Evolutionary conservation across 1,140 invertebrate genomes (phyloP), one percentile per base, ranked within the genome.

Genomic region (Drosophila eugracilis): DNA sequence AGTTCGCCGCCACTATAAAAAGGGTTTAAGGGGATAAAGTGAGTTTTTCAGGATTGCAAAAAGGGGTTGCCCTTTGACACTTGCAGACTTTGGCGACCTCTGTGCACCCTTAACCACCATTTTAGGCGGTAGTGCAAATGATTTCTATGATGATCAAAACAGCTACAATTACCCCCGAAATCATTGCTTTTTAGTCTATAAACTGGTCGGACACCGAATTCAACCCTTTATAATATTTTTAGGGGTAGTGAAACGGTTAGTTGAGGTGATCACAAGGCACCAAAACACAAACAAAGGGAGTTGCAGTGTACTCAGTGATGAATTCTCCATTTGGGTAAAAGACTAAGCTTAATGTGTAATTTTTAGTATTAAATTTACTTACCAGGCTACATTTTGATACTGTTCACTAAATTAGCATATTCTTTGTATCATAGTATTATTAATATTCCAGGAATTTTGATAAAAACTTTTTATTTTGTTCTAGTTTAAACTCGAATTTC

Each of bases 91-190:
- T 45, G 10, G 14, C 24, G 36, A 36, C 34, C 44, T 17, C 69
- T 36, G 15, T 39, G 49, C 52, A 58, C 39, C 58, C 55, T 55
- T 48, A 21, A 22, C 72, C 78, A 70, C 79, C 79, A 83, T 83
- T 83, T 83, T 83, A 74, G 45, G 70, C 55, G 30, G n/a, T 21
- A 39, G 15, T 26, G 24, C 55, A 42, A 39, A 37, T 24, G 26
- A 62, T 62, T 83, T 57, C 32, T 41, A 70, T 54, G 19, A n/a
- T n/a, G n/a, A n/a, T n/a, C 58, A 83, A 83, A 83, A 60, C 36
- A 17, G 30, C 30, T 58, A 75, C 63, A 78, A 83, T 75, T 83
- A 83, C 62, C 78, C 79, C 76, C 54, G 84, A 83, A 84, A 71
- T n/a, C 41, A 36, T 3, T 19, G 42, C 58, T 58, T 63, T 78